These are phyloP conservation scores for Oryctolagus cuniculus DNA, from an alignment of 2,113 vertebrate genomes.

Conservation along the genomic window DNA sequence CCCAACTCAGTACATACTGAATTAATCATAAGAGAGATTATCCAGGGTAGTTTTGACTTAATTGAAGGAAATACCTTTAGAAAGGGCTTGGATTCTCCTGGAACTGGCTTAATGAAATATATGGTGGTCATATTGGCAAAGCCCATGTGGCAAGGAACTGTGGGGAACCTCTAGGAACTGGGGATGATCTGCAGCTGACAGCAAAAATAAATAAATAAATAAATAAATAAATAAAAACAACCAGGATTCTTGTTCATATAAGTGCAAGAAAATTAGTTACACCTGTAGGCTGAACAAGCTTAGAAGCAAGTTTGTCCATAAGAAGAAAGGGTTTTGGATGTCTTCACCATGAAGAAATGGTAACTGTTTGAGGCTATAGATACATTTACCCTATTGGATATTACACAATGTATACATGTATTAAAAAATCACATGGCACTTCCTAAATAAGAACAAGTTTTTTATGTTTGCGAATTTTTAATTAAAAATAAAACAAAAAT, in stretches of 20 bases:
- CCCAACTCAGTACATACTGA: neutral
- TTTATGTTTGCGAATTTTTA: too few species aligned
- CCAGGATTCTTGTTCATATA: neutral
- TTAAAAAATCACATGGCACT: too few species aligned
- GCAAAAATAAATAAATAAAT: neutral
- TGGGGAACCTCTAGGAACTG: neutral
- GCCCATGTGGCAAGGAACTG: neutral
- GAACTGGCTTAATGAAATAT: neutral
- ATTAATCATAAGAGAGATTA: constrained; percentile 21
- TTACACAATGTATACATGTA: too few species aligned
- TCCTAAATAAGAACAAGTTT: too few species aligned
- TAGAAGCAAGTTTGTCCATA: neutral
- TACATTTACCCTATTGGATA: too few species aligned
- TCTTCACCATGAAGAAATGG: too few species aligned
- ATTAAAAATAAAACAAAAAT: too few species aligned
- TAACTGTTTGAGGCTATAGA: too few species aligned
- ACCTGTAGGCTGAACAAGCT: neutral
- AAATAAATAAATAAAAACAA: neutral
- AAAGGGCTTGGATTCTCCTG: neutral
- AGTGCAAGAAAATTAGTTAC: constrained; percentile 46
- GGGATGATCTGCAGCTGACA: neutral
- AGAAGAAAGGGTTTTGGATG: too few species aligned
- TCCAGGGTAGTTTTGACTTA: neutral
- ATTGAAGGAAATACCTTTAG: neutral
- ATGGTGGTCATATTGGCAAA: neutral